phyloP scores from a whole-genome alignment of 92 coral and sea anemone species.

The Ricordea florida region DNA sequence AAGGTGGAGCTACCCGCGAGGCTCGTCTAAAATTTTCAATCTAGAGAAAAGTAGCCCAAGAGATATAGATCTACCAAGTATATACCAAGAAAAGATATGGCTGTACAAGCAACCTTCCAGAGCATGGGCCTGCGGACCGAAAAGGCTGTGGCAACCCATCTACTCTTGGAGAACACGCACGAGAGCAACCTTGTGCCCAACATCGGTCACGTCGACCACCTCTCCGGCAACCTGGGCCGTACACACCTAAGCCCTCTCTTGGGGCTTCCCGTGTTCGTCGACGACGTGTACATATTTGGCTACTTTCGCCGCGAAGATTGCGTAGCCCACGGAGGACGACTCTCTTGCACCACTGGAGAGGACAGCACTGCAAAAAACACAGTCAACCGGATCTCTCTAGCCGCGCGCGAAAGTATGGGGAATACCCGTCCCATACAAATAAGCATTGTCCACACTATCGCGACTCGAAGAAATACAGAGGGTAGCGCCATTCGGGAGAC shows the following conservation, averaged over 20 bases:
- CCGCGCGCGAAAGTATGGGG: not conserved
- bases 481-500: slow-evolving; percentile 21
- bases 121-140: too few relatives aligned
- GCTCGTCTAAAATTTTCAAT: too few relatives aligned
- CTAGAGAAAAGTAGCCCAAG: too few relatives aligned
- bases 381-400: not conserved
- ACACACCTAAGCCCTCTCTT: not conserved
- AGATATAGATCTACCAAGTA: too few relatives aligned
- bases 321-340: not conserved
- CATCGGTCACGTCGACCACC: too few relatives aligned
- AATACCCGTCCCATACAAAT: not conserved
- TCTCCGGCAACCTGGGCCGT: too few relatives aligned
- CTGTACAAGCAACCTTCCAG: too few relatives aligned
- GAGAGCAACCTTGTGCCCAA: too few relatives aligned
- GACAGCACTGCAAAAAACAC: not conserved
- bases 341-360: slow-evolving; percentile 5
- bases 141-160: too few relatives aligned
- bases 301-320: not conserved
- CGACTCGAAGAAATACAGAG: not conserved
- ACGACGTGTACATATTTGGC: slow-evolving; percentile 8
- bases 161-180: too few relatives aligned
- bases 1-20: too few relatives aligned
- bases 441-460: slow-evolving; percentile 19
- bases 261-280: slow-evolving; percentile 4
- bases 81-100: too few relatives aligned